Conservation (phyloP, 2,797 vertebrate genomes). For the Uromys caudimaculatus region DNA sequence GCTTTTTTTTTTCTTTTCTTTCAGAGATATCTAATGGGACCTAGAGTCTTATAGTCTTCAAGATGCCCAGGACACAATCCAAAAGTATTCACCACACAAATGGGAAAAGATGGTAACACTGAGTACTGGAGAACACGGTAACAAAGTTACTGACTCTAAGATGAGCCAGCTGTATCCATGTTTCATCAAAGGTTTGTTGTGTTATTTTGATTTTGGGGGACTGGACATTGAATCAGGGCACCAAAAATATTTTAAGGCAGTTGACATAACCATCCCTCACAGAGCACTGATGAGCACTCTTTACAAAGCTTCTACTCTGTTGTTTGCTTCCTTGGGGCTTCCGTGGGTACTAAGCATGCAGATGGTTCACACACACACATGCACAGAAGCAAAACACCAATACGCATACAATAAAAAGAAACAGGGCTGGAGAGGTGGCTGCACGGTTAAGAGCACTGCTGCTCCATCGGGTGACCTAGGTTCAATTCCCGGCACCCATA, state of each 20-base stretch:
- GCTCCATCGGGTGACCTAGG: neutral
- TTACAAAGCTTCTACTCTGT: neutral
- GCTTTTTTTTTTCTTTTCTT: neutral
- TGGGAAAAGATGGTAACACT: neutral
- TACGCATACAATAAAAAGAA: neutral
- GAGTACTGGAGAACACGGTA: neutral
- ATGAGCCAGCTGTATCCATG: neutral
- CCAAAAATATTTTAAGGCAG: neutral
- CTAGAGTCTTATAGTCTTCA: slow-evolving; percentile 5
- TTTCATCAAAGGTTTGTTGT: neutral
- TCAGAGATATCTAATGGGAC: slow-evolving; percentile 17
- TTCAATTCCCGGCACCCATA: neutral
- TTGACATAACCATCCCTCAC: neutral
- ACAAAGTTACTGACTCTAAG: neutral
- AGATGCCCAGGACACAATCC: neutral
- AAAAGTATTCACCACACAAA: neutral
- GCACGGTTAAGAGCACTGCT: neutral
- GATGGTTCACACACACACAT: neutral
- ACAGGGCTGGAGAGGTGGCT: neutral
- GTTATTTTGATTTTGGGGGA: neutral
- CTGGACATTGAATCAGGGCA: neutral
- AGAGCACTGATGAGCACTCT: neutral
- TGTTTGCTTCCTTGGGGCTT: neutral
- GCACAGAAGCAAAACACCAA: neutral
- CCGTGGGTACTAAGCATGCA: neutral